These are phyloP conservation scores for Drosophila tani DNA, from an alignment of 1,140 invertebrate genomes.

Conservation along the genomic window DNA sequence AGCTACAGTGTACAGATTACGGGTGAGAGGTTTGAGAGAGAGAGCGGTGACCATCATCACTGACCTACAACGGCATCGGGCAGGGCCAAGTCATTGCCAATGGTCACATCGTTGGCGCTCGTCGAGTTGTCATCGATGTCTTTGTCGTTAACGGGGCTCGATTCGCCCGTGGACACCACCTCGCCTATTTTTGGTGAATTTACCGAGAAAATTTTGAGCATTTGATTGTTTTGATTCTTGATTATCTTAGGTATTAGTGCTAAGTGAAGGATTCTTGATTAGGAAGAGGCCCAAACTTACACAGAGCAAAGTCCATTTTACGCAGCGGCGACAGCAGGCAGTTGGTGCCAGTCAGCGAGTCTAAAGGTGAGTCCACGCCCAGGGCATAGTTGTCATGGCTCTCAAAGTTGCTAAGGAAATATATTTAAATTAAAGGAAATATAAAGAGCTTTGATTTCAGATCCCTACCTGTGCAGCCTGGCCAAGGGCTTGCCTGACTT, in stretches of 20 bases:
- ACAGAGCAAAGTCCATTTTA: conserved; percentile 89
- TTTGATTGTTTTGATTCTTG: conserved; percentile 22
- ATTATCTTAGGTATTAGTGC: conserved; percentile 8
- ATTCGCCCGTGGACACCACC: conserved; percentile 88
- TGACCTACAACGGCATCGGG: conserved; percentile 87
- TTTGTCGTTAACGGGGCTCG: conserved; percentile 91
- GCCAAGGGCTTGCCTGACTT: conserved; percentile 72
- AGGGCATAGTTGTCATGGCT: conserved; percentile 68
- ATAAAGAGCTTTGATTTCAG: no score
- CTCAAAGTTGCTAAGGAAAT: conserved; percentile 62
- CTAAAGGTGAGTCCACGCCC: conserved; percentile 85
- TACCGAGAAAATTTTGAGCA: conserved; percentile 57
- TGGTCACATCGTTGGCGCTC: conserved; percentile 86
- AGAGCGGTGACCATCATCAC: conserved; percentile 84
- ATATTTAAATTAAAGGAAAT: neutral
- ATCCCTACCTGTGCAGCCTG: conserved; percentile 87
- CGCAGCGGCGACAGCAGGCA: conserved; percentile 83
- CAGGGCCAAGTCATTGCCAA: conserved; percentile 79
- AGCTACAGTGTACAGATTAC: conserved; percentile 38
- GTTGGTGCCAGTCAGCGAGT: conserved; percentile 63
- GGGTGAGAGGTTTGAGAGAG: conserved; percentile 22
- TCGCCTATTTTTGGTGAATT: conserved; percentile 86
- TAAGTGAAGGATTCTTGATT: conserved; percentile 13
- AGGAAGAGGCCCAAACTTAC: conserved; percentile 86
- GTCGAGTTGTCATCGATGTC: conserved; percentile 87